Conservation (phyloP, 2,888 invertebrate species). For the Cremastobaeus sp. region DNA sequence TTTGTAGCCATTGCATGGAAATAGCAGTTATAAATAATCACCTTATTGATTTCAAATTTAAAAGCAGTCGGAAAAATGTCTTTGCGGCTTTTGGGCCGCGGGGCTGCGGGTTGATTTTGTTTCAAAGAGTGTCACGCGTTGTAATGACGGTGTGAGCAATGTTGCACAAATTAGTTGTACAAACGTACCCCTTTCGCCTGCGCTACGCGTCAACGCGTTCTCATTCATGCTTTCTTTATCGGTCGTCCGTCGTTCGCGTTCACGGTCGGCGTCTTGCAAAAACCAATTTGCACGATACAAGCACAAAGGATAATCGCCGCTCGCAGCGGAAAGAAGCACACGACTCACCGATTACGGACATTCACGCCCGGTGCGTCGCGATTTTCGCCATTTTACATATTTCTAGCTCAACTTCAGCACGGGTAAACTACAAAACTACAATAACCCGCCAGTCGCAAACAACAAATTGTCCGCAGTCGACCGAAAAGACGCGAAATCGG, state of each 20-base stretch:
- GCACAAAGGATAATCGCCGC: conserved; percentile 59
- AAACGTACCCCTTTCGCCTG: conserved; percentile 44
- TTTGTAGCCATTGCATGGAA: too few species aligned
- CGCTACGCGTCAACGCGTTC: conserved; percentile 57
- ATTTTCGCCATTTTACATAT: conserved; percentile 52
- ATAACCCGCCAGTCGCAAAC: too few species aligned
- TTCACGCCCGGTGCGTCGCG: conserved; percentile 57
- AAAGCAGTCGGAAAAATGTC: too few species aligned
- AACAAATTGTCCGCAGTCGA: too few species aligned
- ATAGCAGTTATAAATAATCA: too few species aligned
- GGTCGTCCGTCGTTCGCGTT: conserved; percentile 50
- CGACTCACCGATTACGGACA: conserved; percentile 56
- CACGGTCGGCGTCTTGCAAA: conserved; percentile 60
- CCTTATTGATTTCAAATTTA: too few species aligned
- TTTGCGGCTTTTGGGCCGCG: too few species aligned
- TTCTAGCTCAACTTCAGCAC: conserved; percentile 42
- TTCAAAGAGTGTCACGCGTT: conserved; percentile 1
- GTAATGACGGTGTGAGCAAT: conserved; percentile 21
- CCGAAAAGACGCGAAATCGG: too few species aligned
- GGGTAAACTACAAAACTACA: too few species aligned
- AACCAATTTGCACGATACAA: conserved; percentile 53
- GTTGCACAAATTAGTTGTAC: conserved; percentile 33
- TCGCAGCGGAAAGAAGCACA: conserved; percentile 55
- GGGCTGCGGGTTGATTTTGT: too few species aligned
- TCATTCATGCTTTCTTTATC: conserved; percentile 61